Evolutionary conservation across 2,888 invertebrate genomes (phyloP).

Genomic region (Drosophila neoperkinsi): DNA sequence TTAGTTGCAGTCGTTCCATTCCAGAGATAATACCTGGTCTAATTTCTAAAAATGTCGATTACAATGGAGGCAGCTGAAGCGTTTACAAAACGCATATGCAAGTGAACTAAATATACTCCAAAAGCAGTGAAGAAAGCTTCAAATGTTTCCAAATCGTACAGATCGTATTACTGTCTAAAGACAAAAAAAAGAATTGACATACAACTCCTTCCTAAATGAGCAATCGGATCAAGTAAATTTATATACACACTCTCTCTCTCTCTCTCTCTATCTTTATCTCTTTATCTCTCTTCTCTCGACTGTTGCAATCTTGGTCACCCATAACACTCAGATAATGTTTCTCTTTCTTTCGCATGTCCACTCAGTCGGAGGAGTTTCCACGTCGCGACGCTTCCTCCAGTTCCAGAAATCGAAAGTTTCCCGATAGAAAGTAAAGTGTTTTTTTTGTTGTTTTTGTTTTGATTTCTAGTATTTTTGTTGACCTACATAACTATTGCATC

Average conservation of each 20-base stretch:
- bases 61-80: neutral
- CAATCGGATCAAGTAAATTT: neutral
- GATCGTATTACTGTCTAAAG: neutral
- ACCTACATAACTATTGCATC: slow-evolving; percentile 37
- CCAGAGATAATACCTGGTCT: neutral
- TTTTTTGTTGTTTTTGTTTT: neutral
- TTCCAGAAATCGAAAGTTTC: slow-evolving; percentile 80
- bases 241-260: neutral
- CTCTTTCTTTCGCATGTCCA: slow-evolving; percentile 26
- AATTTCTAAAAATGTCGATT: neutral
- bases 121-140: neutral
- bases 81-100: too few species aligned
- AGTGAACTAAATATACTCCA: neutral
- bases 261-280: neutral
- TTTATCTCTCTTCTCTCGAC: neutral
- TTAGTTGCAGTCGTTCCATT: neutral
- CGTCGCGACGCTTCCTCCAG: slow-evolving; percentile 81
- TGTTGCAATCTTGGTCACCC: neutral
- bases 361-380: slow-evolving; percentile 82
- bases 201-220: neutral
- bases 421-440: slow-evolving; percentile 73
- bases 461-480: neutral
- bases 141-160: neutral
- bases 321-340: neutral
- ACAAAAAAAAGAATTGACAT: neutral